These are phyloP conservation scores for Lissonota sp. DNA, from an alignment of 2,888 invertebrate species.

Conservation along the genomic window DNA sequence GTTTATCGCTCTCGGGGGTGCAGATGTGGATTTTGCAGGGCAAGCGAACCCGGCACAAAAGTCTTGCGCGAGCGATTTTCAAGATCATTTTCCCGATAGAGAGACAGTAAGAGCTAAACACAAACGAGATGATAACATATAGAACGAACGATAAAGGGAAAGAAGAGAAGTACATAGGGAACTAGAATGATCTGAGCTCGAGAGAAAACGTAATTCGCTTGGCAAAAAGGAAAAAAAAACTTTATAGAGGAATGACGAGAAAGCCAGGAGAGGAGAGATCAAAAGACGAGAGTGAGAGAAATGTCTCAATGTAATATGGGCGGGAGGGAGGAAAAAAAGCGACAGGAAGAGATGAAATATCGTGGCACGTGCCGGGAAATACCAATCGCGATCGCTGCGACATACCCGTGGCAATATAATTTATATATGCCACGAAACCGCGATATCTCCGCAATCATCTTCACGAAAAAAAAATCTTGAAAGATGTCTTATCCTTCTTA, in stretches of 20 bases:
- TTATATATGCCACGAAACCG: constrained; percentile 17
- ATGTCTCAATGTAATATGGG: constrained; percentile 17
- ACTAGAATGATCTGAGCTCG: constrained; percentile 8
- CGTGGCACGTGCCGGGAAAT: constrained; percentile 44
- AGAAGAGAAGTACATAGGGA: background rate
- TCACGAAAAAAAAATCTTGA: background rate
- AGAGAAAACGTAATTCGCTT: constrained; percentile 2
- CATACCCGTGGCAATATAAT: background rate
- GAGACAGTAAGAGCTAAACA: background rate
- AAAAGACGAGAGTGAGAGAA: background rate
- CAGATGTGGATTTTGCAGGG: constrained; percentile 26
- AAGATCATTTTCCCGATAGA: constrained; percentile 8
- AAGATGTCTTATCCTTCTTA: no score
- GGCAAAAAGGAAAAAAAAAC: constrained; percentile 3
- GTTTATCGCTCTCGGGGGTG: constrained; percentile 54
- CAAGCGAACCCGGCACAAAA: background rate
- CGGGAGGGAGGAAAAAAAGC: background rate
- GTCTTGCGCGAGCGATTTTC: constrained; percentile 19
- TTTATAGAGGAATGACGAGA: background rate
- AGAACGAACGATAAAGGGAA: background rate
- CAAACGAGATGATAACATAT: background rate
- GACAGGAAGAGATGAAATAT: constrained; percentile 39
- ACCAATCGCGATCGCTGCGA: constrained; percentile 22
- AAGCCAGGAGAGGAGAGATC: constrained; percentile 9
- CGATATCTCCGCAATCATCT: constrained; percentile 12